A percentile compares a stretch with the other conserved stretches of the same genome.
Evolutionary conservation across 2,113 vertebrate genomes (phyloP).

Genomic region (Talpa occidentalis): DNA sequence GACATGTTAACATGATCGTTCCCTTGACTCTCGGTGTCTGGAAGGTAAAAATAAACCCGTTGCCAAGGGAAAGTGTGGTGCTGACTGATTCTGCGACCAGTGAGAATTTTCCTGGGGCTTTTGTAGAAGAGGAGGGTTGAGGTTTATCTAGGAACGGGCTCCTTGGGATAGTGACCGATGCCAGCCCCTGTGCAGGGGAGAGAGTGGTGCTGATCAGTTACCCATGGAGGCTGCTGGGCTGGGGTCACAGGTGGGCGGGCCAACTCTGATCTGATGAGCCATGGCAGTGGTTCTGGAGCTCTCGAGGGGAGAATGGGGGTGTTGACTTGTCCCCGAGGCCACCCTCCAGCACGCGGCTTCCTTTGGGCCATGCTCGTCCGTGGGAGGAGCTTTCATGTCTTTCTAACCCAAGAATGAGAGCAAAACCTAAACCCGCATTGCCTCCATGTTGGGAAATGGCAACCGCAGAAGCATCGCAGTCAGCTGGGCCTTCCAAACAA

Average conservation of each 20-base stretch:
- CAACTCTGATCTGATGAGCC: neutral
- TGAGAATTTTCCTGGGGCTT: neutral
- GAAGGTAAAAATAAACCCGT: conserved; percentile 64
- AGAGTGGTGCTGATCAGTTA: too few relatives aligned
- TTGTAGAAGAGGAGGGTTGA: neutral
- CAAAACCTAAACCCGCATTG: neutral
- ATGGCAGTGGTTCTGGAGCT: too few relatives aligned
- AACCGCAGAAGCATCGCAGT: neutral
- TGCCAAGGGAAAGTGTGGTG: conserved; percentile 55
- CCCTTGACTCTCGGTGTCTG: neutral
- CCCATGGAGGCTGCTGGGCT: neutral
- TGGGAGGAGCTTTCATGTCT: neutral
- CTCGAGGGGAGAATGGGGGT: neutral
- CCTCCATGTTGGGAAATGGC: neutral
- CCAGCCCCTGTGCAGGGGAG: neutral
- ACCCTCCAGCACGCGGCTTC: fast-evolving
- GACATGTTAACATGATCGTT: neutral
- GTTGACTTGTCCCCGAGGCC: neutral
- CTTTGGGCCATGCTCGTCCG: neutral
- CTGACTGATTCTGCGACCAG: neutral
- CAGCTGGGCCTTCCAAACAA: neutral
- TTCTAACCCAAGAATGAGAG: neutral
- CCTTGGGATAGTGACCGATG: neutral
- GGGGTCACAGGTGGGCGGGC: neutral
- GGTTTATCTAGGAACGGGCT: neutral